Evolutionary conservation across 2,888 invertebrate species (phyloP), one percentile per base, ranked within the genome.

Genomic region (Torymus tubicola): DNA sequence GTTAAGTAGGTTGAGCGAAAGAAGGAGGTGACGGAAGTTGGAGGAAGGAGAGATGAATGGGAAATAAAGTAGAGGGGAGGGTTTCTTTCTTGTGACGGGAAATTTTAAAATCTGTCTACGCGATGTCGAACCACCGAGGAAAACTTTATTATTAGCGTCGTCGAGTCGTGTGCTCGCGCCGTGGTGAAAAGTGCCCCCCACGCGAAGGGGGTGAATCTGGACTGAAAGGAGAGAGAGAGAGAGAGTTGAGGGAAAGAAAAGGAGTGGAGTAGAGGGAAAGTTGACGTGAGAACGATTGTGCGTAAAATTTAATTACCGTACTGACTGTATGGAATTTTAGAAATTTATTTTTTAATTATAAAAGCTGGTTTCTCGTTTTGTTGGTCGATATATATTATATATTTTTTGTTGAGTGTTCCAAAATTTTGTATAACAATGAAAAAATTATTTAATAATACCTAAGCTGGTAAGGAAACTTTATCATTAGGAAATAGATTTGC

Each of bases 61-160:
- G 14, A 11, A 55, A 65, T 11, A 21, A 58, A 24, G 50, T 55
- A 60, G 55, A n/a, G 50, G 65, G 24, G 67, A 4, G 55, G 81
- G 80, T 80, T 85, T 84, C 86, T 87, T 88, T 86, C 88, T 88
- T 89, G 90, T 88, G 90, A 90, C 90, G 90, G 89, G 89, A 90
- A 90, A 90, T 91, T 90, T 90, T 90, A 87, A 91, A 90, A 90
- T 91, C 90, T 90, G 90, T 91, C 90, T 88, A 90, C 88, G 90
- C 89, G 88, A 89, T 90, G 90, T 90, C 90, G 90, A 90, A 91
- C 89, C 88, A 90, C 87, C 87, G 87, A 88, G 88, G 87, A 89
- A 82, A 90, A 91, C 90, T 90, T 90, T 90, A 90, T 90, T 90
- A 90, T 90, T 90, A 90, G 90, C 87, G 73, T 13, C 87, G 73